Base-by-base conservation (phyloP, 2,888 invertebrate genomes). In the Spilarctia lutea region DNA sequence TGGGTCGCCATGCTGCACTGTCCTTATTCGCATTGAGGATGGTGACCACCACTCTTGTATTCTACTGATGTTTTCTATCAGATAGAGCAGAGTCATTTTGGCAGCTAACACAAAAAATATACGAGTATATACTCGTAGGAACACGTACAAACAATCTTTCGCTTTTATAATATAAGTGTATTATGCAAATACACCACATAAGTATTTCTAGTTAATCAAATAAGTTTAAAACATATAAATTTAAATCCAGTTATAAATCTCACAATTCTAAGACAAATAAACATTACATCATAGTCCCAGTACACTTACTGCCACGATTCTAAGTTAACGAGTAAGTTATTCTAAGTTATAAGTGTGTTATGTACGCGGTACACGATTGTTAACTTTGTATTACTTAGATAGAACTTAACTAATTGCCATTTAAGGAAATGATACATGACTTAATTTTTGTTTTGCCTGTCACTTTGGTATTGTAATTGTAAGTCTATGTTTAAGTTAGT, bases 381-480 rank as follows among this genome's bases (percentile, higher is more conserved):
- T n/a, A 56, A 72, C 72, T 67, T 67, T 65, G 20, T 56, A 42
- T 67, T 24, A 72, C 72, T 56, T 66, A 33, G 56, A 52, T 35
- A 69, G 67, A 56, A 72, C 67, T 67, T 42, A 48, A 67, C 52
- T 45, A 65, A 65, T 65, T 35, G 56, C 66, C 70, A 72, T 70
- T 65, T 68, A 13, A 13, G 39, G n/a, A 45, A 33, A 45, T 77
- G 72, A 77, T 68, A 27, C 72, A 81, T 80, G 72, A 68, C 83
- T 82, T 80, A 20, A 83, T 82, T 74, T 74, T 63, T 33, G 33
- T 48, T 52, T 63, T 63, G 4, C 7, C 2, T 18, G 6, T 7
- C 13, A 2, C 30, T 63, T 30, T 16, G 63, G 63, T 63, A 63
- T 16, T 16, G 16, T 63, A 13, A 27, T 27, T 56, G 0, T 13